Base-by-base conservation (phyloP, 1,140 invertebrate genomes). In the Grapholita molesta region DNA sequence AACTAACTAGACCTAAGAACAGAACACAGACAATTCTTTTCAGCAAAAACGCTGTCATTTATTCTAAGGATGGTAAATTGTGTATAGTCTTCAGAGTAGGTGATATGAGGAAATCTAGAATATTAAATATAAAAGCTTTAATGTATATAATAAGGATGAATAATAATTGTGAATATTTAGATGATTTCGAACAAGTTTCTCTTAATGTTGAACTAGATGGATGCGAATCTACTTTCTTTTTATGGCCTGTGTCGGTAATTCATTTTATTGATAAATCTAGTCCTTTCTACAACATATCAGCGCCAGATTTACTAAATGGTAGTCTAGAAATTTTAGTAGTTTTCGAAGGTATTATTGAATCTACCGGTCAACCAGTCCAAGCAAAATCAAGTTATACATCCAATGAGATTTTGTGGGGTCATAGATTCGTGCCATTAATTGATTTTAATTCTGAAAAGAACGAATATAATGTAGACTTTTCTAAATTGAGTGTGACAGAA, bases 1-100 rank as follows among this genome's bases (percentile, higher is more conserved):
- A 98, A 89, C 95, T 99, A 92, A 98, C 98, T 11, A 93, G 98
- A 24, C 98, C 99, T 0, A 98, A 99, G 86, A 97, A 98, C 77
- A 93, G 98, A 55, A 97, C 97, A 0, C 95, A 98, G 86, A 99
- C 98, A 0, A 92, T 99, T 4, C 92, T 99, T 70, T 99, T 99
- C 86, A 98, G 97, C 55, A 95, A 95, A 73, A 95, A 97, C 81
- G 97, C 97, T 0, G 96, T 97, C 1, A 95, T 99, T 53, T 97
- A 96, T 80, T 93, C 96, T 75, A 93, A 97, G 65, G 95, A 97
- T 84, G 96, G 96, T 4, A 94, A 96, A 71, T 88, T 98, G 4
- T 98, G 97, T 83, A 92, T 99, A 3, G 95, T 98, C 93, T 98
- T 99, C 82, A 92, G 98, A 25, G 97, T 99, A 0, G 98, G 98